Conservation (phyloP, 2,888 invertebrate genomes). For the Phortica magna region DNA sequence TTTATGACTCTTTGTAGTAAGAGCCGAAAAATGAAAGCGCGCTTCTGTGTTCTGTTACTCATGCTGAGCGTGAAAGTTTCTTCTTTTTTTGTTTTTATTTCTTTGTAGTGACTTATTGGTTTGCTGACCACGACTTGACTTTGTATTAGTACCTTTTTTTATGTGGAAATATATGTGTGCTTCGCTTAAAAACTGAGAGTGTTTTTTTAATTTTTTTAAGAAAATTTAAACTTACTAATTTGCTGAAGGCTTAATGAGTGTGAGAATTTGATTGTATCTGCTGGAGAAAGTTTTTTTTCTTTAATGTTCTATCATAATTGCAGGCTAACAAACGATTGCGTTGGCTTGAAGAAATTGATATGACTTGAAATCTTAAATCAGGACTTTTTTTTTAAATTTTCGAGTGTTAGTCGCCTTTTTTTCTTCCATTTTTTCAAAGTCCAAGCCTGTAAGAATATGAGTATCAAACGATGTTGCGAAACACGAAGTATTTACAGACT, state of each 20-base stretch:
- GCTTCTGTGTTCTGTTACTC: slow-evolving; percentile 11
- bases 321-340: slow-evolving; percentile 41
- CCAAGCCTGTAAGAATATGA: too few species aligned
- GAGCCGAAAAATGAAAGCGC: slow-evolving; percentile 2
- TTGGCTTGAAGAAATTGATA: slow-evolving; percentile 9
- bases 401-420: too few species aligned
- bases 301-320: not conserved
- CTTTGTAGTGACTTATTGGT: not conserved
- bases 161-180: not conserved
- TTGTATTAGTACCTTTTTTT: slow-evolving; percentile 5
- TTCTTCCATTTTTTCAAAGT: too few species aligned
- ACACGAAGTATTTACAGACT: too few species aligned
- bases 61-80: slow-evolving; percentile 8
- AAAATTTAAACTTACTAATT: slow-evolving; percentile 23
- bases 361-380: not conserved
- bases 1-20: not conserved
- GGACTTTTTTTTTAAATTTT: not conserved
- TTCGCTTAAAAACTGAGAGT: too few species aligned
- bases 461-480: too few species aligned
- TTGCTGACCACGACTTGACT: not conserved
- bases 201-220: slow-evolving; percentile 3
- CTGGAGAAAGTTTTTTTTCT: slow-evolving; percentile 1
- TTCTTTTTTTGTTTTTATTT: not conserved
- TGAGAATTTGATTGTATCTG: slow-evolving; percentile 53
- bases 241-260: slow-evolving; percentile 61